Evolutionary conservation across 2,888 invertebrate species (phyloP).

Genomic region (Cartodere bifasciata): DNA sequence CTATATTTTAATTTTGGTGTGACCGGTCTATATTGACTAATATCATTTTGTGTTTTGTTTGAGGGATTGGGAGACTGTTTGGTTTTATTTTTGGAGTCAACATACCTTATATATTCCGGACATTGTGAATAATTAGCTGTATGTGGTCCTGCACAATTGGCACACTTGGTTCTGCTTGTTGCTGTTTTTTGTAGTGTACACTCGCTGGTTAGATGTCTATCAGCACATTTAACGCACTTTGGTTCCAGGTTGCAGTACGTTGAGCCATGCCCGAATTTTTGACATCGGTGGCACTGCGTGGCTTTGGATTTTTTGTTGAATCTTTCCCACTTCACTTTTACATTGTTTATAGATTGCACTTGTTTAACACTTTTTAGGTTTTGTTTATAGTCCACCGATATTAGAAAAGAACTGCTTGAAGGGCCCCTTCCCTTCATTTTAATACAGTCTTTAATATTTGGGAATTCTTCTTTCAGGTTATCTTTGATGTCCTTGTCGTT

Average conservation of each 20-base stretch:
- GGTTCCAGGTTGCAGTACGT: constrained; percentile 16
- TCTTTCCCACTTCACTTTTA: background rate
- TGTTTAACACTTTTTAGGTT: too few relatives aligned
- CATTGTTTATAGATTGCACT: too few relatives aligned
- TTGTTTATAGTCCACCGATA: too few relatives aligned
- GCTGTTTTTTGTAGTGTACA: constrained; percentile 11
- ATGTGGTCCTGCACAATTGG: constrained; percentile 3
- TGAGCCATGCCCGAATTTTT: constrained; percentile 20
- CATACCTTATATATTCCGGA: too few relatives aligned
- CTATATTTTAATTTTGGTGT: too few relatives aligned
- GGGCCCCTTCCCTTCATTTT: too few relatives aligned
- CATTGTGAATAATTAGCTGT: too few relatives aligned
- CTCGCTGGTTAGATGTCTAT: constrained; percentile 16
- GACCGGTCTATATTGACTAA: too few relatives aligned
- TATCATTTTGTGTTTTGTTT: too few relatives aligned
- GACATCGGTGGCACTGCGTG: constrained; percentile 19
- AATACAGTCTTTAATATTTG: too few relatives aligned
- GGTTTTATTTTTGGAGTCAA: background rate
- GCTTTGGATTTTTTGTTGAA: constrained; percentile 11
- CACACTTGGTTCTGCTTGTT: background rate
- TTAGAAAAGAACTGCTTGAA: too few relatives aligned
- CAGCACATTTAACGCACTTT: constrained; percentile 18
- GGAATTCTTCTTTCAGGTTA: too few relatives aligned
- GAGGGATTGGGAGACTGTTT: background rate
- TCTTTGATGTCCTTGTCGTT: background rate